A percentile compares a stretch with the other conserved stretches of the same genome.
phyloP scores from a whole-genome alignment of 1,140 invertebrate genomes.

The Polypedilum vanderplanki region DNA sequence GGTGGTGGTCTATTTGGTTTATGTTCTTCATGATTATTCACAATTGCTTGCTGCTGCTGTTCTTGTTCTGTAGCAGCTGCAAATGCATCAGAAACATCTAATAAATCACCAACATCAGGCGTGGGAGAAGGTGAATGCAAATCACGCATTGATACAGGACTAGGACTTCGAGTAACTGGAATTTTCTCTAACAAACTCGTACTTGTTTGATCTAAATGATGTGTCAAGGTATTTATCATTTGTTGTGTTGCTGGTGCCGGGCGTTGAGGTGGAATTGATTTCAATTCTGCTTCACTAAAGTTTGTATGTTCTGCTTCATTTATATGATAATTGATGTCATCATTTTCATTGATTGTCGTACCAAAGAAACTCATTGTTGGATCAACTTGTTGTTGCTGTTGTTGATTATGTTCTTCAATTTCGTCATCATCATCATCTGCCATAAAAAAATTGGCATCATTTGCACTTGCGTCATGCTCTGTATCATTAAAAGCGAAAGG shows the following conservation, averaged over 20 bases:
- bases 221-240: constrained; percentile 75
- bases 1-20: constrained; percentile 39
- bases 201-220: constrained; percentile 80
- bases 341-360: constrained; percentile 40
- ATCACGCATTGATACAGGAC: constrained; percentile 69
- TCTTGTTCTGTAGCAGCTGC: neutral
- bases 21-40: constrained; percentile 32
- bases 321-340: constrained; percentile 34
- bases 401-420: constrained; percentile 26
- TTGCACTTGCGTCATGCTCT: constrained; percentile 46
- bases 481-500: constrained; percentile 56
- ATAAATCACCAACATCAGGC: constrained; percentile 56
- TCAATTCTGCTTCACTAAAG: constrained; percentile 37
- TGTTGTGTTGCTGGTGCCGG: constrained; percentile 66
- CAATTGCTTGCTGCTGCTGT: neutral
- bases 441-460: constrained; percentile 39
- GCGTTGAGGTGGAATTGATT: constrained; percentile 45
- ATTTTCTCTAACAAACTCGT: constrained; percentile 73
- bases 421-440: constrained; percentile 37
- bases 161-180: constrained; percentile 71
- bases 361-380: constrained; percentile 40
- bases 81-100: constrained; percentile 47
- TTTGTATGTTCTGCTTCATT: constrained; percentile 10
- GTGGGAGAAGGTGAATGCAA: constrained; percentile 77
- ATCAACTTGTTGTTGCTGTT: constrained; percentile 34